Base-by-base conservation (phyloP, 2,797 vertebrate genomes). In the Otolemur crassicaudatus region DNA sequence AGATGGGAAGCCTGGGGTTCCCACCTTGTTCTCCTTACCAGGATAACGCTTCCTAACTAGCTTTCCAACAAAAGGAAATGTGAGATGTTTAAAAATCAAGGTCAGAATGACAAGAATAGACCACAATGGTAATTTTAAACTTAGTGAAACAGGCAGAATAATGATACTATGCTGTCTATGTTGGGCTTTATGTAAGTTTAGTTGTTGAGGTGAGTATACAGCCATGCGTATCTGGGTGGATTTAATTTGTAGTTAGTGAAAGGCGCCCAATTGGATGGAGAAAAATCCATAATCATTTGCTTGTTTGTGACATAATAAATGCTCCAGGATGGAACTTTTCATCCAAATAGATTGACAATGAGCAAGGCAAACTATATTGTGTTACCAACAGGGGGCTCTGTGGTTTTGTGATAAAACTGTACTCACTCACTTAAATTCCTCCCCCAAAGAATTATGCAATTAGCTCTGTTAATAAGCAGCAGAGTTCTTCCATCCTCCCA, bases 81-180 rank as follows among this genome's bases (percentile, higher is more conserved):
- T 82, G 58, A 81, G 43, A 43, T 88, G 5, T 93, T 91, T 96
- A 63, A 93, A 96, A 90, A n/a, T 40, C n/a, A 86, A 89, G 63
- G 25, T 56, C 85, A 49, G 69, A 79, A 63, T 75, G n/a, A 77
- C 49, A 72, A 91, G 37, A 84, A 65, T 72, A 65, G 4, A 14
- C 14, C 53, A 56, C 75, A n/a, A 79, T 91, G 70, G 22, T 72
- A 34, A 96, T 90, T 94, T 89, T 46, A 89, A 93, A 65, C 37
- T 7, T n/a, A 46, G 23, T 43, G 53, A 83, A 29, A 25, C 56
- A 49, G 63, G 53, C 11, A 84, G 40, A 82, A 81, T 61, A n/a
- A 94, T 37, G 7, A 49, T 58, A 17, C 7, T 72, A 1, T 56
- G 56, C 40, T 25, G 8, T 60, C 58, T 61, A 20, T 31, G 8